phyloP scores from a whole-genome alignment of 2,113 vertebrate genomes.

The Corythornis madagascariensis region DNA sequence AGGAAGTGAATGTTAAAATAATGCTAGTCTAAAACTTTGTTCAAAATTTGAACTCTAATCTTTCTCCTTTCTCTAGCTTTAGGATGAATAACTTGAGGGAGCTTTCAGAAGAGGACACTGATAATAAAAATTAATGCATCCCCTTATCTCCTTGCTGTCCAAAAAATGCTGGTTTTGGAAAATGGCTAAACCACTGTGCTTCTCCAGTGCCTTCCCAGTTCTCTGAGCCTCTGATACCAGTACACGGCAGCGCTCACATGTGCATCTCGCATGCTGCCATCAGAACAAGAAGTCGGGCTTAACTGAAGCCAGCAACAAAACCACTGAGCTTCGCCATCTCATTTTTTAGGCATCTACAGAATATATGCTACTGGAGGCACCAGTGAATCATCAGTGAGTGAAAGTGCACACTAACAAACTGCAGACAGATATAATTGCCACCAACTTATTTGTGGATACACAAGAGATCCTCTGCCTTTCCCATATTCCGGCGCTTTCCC shows the following conservation, averaged over 20 bases:
- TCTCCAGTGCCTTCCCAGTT: not conserved
- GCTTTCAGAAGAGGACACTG: not conserved
- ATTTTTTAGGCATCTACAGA: not conserved
- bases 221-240: not conserved
- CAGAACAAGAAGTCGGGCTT: not conserved
- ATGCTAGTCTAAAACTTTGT: not conserved
- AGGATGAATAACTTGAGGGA: not conserved
- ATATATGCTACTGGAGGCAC: not conserved
- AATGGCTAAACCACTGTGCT: not conserved
- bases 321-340: not conserved
- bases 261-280: not conserved
- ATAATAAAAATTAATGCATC: not conserved
- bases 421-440: constrained; percentile 2
- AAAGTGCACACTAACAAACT: not conserved
- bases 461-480: constrained; percentile 22
- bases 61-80: not conserved
- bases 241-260: not conserved
- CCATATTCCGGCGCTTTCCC: not conserved
- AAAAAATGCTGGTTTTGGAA: not conserved
- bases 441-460: not conserved
- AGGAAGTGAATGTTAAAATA: not conserved
- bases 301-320: not conserved
- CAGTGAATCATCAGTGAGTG: not conserved
- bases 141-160: not conserved
- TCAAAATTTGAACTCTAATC: not conserved